Conservation (phyloP, 2,797 vertebrate species). For the Etheostoma nigrum region DNA sequence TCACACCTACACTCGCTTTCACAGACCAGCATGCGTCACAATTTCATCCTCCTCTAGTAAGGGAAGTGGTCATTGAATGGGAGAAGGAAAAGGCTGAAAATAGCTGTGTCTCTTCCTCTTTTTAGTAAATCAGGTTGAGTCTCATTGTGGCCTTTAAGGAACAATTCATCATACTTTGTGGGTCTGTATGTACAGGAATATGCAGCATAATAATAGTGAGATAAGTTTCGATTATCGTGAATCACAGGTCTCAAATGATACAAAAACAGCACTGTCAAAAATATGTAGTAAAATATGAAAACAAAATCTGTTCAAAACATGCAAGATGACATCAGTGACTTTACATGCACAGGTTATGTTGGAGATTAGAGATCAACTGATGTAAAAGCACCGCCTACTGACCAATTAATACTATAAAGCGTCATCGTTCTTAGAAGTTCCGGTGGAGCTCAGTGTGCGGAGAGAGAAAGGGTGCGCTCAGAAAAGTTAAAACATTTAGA, state of each 20-base stretch:
- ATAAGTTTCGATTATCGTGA: not conserved
- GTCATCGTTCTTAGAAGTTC: too few relatives aligned
- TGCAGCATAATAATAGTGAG: not conserved
- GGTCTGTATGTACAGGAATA: not conserved
- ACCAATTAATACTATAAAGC: too few relatives aligned
- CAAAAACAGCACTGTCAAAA: not conserved
- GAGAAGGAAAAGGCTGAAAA: slow-evolving; percentile 2
- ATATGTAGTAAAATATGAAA: not conserved
- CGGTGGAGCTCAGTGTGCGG: too few relatives aligned
- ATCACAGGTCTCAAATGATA: not conserved
- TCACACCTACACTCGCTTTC: not conserved
- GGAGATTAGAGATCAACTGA: too few relatives aligned
- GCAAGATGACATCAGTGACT: not conserved
- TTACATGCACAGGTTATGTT: too few relatives aligned
- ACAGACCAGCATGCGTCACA: slow-evolving; percentile 15
- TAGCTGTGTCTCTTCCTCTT: slow-evolving; percentile 17
- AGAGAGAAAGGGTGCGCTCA: too few relatives aligned
- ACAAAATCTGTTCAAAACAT: not conserved
- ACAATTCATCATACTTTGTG: not conserved
- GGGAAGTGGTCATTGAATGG: slow-evolving; percentile 23
- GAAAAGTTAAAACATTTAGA: too few relatives aligned
- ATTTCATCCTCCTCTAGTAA: not conserved
- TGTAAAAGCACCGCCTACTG: too few relatives aligned
- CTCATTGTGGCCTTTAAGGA: not conserved
- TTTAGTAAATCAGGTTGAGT: not conserved